Base-by-base conservation (phyloP, 30 jellyfish, hydroid and myxozoan species). In the Clytia hemisphaerica region DNA sequence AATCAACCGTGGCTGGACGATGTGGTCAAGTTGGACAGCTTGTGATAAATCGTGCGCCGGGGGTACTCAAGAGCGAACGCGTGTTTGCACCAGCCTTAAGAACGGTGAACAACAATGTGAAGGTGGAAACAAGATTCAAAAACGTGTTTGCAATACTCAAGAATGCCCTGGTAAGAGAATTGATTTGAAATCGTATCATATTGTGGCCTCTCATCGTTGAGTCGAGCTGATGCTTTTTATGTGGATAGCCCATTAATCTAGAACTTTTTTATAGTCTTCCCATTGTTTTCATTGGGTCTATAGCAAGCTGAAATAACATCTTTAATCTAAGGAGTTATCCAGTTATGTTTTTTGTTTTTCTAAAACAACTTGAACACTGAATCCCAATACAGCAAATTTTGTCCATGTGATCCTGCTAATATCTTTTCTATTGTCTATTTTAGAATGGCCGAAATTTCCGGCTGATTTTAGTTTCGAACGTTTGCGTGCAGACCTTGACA, bases 31-130 rank as follows among this genome's bases (percentile, higher is more conserved):
- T 18, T 89, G 98, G 98, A 73, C 98, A 4, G 31, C 77, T 24
- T 89, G 98, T 67, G 94, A 89, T 68, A 89, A 89, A 55, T 74
- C 98, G 10, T 89, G 98, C 58, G 98, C 90, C 14, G 90, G 93
- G 4, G 98, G 98, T 15, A 83, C 45, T 35, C 95, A 89, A 54
- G 94, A 80, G 57, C 58, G 80, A 21, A 89, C 93, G 18, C 47
- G 98, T 36, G 98, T 89, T 31, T 89, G 98, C 69, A 80, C 92
- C 26, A 89, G 79, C 40, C 66, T 89, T 35, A 32, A 15, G 9
- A 78, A 80, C 31, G 98, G 98, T 1, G 84, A 33, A 38, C 95
- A 89, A 30, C 81, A 45, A 35, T 89, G 98, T 38, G 76, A 80
- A 12, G 98, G 98, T 21, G 70, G 91, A 24, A 83, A 72, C 60